Percentiles rank a stretch among this genome's conserved stretches.
These are phyloP conservation scores for Sweltsa coloradensis DNA, from an alignment of 1,140 invertebrate genomes.

Conservation along the genomic window DNA sequence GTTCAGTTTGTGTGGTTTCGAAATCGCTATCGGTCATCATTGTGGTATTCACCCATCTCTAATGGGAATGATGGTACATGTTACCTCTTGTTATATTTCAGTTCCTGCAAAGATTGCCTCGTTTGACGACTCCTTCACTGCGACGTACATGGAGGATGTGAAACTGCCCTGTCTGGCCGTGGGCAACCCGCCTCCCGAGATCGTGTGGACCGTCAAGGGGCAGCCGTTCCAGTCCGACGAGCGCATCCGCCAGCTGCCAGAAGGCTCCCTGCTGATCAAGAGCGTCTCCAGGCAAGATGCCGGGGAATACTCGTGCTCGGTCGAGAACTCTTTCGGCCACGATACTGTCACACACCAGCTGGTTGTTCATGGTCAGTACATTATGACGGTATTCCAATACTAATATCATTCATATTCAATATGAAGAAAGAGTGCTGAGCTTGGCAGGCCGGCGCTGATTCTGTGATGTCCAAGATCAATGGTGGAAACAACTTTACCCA, in stretches of 20 bases:
- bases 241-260: constrained; percentile 66
- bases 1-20: background rate
- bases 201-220: constrained; percentile 74
- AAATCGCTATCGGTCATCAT: background rate
- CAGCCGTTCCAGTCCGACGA: constrained; percentile 53
- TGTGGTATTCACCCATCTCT: constrained; percentile 2
- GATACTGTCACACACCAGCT: constrained; percentile 84
- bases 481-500: no score
- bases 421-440: no score
- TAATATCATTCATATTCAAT: no score
- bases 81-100: constrained; percentile 25
- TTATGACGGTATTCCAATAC: no score
- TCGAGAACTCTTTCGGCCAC: constrained; percentile 84
- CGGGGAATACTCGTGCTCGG: constrained; percentile 81
- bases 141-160: constrained; percentile 82
- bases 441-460: no score
- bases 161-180: constrained; percentile 84
- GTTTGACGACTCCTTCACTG: constrained; percentile 80
- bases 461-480: no score
- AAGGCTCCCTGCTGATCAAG: constrained; percentile 82
- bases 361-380: constrained; percentile 62
- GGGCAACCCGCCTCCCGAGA: constrained; percentile 74
- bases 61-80: background rate
- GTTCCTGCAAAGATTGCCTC: constrained; percentile 88
- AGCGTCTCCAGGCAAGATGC: constrained; percentile 80